Evolutionary conservation across 2,797 vertebrate genomes (phyloP).

Genomic region (Cygnus olor): DNA sequence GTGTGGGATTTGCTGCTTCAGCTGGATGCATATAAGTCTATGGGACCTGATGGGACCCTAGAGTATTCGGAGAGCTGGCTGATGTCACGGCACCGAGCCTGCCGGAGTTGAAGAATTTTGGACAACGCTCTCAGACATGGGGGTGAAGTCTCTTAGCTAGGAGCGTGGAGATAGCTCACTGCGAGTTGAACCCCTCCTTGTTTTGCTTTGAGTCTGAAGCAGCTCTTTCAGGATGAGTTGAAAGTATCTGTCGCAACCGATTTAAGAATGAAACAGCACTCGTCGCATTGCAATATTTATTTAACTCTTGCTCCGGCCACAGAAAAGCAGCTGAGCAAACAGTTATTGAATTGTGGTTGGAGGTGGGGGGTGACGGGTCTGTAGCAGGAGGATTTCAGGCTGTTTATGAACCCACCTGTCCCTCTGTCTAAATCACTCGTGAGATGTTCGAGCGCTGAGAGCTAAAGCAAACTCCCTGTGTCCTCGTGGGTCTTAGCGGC

Average conservation of each 20-base stretch:
- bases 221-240: neutral
- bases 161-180: accelerated
- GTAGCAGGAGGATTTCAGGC: neutral
- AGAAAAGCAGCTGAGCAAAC: neutral
- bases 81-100: too few relatives aligned
- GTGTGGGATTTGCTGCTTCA: too few relatives aligned
- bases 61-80: too few relatives aligned
- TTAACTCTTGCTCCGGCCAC: neutral
- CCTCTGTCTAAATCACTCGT: accelerated
- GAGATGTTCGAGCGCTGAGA: accelerated
- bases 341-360: neutral
- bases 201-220: neutral
- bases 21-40: too few relatives aligned
- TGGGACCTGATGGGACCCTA: too few relatives aligned
- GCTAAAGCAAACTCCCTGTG: neutral
- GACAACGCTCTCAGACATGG: too few relatives aligned
- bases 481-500: neutral
- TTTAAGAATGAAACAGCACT: neutral
- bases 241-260: neutral
- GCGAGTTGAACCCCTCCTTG: neutral
- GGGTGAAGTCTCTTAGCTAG: neutral
- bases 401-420: neutral
- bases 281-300: neutral
- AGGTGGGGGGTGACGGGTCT: too few relatives aligned
- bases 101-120: too few relatives aligned